Evolutionary conservation across 2,888 invertebrate species (phyloP).

Genomic region (Pemphredon lugubris): DNA sequence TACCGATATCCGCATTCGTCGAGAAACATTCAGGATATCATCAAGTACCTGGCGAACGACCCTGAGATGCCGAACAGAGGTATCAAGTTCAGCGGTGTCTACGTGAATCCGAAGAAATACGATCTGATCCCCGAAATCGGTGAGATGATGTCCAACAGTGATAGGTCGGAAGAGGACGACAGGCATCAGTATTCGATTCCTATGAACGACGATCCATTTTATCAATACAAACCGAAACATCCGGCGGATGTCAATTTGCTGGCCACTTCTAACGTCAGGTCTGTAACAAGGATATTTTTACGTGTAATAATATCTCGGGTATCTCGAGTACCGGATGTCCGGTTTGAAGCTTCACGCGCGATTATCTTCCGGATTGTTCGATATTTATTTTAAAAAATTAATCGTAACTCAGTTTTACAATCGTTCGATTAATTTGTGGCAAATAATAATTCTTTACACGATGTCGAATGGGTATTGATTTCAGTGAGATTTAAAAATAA

Average conservation of each 20-base stretch:
- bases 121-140: conserved; percentile 65
- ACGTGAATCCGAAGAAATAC: conserved; percentile 77
- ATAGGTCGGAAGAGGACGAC: conserved; percentile 70
- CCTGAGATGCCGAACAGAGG: conserved; percentile 71
- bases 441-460: no score
- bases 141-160: conserved; percentile 69
- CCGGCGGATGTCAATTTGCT: conserved; percentile 89
- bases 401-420: no score
- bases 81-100: conserved; percentile 80
- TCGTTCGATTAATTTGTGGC: no score
- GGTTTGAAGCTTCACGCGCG: no score
- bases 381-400: no score
- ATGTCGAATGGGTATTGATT: no score
- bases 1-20: conserved; percentile 77
- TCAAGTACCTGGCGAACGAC: conserved; percentile 75
- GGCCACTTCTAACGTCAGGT: conserved; percentile 82
- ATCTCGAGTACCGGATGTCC: no score
- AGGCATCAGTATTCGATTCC: conserved; percentile 68
- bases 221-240: conserved; percentile 87
- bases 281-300: conserved; percentile 7
- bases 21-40: conserved; percentile 79
- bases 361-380: no score
- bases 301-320: no score
- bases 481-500: no score
- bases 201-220: conserved; percentile 85